Evolutionary conservation across 1,140 invertebrate species (phyloP), one percentile per base, ranked within the genome.

Genomic region (Radopholus similis): DNA sequence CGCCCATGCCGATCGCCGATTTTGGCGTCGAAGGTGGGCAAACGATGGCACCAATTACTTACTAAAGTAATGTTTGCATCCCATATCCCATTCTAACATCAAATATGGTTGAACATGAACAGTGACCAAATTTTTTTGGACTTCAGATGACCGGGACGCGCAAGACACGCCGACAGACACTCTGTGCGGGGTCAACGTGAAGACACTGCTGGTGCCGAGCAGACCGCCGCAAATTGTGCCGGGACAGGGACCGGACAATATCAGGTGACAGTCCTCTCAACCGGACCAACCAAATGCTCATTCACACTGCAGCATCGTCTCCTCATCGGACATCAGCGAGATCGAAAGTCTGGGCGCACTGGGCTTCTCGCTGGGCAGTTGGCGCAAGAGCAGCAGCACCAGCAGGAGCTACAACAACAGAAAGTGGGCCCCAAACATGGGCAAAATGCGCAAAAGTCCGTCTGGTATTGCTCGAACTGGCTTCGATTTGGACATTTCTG

Each of bases 361-460:
- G n/a, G 78, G 78, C 42, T 80, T 80, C 64, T 77, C 74, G 30
- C 54, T 80, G n/a, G 77, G 78, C 30, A 68, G 49, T 26, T 80
- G 72, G 75, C 44, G 44, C 28, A 71, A 72, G 21, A 56, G 44
- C 21, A 73, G 74, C 42, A 30, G 73, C 47, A 72, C 70, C 18
- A 72, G 49, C 57, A 77, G 56, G 18, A 49, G 23, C n/a, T 49
- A 74, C 21, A 55, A n/a, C n/a, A n/a, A 64, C 23, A 51, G 66
- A 70, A 71, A 18, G 68, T 70, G 34, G 30, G 28, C 40, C 13
- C 44, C 11, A 23, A 13, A 68, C 13, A n/a, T n/a, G n/a, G n/a
- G n/a, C n/a, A n/a, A n/a, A n/a, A n/a, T n/a, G n/a, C n/a, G n/a
- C n/a, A n/a, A n/a, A n/a, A n/a, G n/a, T n/a, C n/a, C n/a, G n/a